Percentiles rank a stretch among this genome's conserved stretches.
Evolutionary conservation across 2,888 invertebrate genomes (phyloP).

Genomic region (Hirtodrosophila duncani): DNA sequence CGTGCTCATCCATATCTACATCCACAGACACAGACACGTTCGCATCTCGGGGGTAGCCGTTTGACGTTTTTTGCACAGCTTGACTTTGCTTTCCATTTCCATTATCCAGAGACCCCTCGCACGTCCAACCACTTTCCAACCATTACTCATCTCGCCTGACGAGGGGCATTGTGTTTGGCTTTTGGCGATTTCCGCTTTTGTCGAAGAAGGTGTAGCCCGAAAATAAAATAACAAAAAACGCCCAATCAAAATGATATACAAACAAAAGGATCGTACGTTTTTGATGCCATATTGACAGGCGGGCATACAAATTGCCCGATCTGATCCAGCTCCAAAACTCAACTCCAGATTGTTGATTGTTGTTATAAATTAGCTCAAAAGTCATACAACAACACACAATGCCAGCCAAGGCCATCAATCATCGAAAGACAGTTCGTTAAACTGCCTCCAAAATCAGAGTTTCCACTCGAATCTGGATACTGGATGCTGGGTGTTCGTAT

Average conservation of each 20-base stretch:
- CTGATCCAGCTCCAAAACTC: slow-evolving; percentile 32
- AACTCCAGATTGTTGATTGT: slow-evolving; percentile 32
- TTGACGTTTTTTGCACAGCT: slow-evolving; percentile 58
- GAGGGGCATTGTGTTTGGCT: slow-evolving; percentile 51
- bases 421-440: slow-evolving; percentile 62
- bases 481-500: slow-evolving; percentile 39
- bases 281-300: slow-evolving; percentile 72
- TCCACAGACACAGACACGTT: no score
- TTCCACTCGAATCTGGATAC: slow-evolving; percentile 2
- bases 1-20: no score
- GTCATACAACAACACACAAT: slow-evolving; percentile 45
- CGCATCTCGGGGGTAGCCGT: no score
- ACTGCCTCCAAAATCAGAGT: slow-evolving; percentile 19
- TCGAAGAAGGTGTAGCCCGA: slow-evolving; percentile 41
- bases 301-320: slow-evolving; percentile 64
- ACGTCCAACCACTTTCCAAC: slow-evolving; percentile 50
- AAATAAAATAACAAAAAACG: slow-evolving; percentile 41
- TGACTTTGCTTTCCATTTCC: slow-evolving; percentile 38
- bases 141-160: slow-evolving; percentile 66
- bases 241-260: slow-evolving; percentile 63
- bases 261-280: slow-evolving; percentile 64
- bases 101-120: slow-evolving; percentile 22
- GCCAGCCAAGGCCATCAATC: slow-evolving; percentile 64
- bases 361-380: slow-evolving; percentile 73
- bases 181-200: slow-evolving; percentile 59